Evolutionary conservation across 2,797 vertebrate genomes (phyloP).

Genomic region (Emys orbicularis): DNA sequence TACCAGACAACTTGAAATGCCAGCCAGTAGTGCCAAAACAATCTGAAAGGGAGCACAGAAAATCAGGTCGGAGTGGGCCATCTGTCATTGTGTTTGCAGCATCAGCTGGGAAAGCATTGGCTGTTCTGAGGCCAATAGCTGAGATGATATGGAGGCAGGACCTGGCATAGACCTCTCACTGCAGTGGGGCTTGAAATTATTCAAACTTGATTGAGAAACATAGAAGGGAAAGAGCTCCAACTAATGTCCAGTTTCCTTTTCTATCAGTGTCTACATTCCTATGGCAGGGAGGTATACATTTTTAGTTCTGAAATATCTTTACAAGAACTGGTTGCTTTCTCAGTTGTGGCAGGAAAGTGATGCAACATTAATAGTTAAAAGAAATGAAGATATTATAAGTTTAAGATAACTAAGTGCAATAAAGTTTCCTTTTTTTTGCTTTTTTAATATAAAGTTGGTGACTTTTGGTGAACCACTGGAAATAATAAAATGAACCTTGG

Average conservation of each 20-base stretch:
- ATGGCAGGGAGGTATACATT: not conserved
- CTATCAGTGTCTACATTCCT: not conserved
- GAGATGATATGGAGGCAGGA: not conserved
- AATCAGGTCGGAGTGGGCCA: conserved; percentile 35
- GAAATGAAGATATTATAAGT: not conserved
- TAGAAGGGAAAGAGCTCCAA: not conserved
- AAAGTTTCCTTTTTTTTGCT: not conserved
- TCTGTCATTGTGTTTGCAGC: conserved; percentile 39
- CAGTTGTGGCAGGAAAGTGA: not conserved
- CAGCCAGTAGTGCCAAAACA: conserved; percentile 28
- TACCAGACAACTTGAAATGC: conserved; percentile 40
- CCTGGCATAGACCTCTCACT: not conserved
- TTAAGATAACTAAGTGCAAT: not conserved
- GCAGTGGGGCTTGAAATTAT: not conserved
- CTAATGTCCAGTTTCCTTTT: not conserved
- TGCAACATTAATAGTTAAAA: not conserved
- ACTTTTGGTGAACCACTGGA: not conserved
- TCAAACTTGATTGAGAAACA: not conserved
- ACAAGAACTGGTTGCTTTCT: not conserved
- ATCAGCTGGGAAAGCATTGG: conserved; percentile 2
- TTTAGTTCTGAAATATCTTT: not conserved
- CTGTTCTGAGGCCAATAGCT: conserved; percentile 9
- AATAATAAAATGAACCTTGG: not conserved
- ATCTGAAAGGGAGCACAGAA: conserved; percentile 63
- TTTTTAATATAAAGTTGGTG: not conserved